Base-by-base conservation (phyloP, 1,140 invertebrate species). In the Drosophila ercepeae region DNA sequence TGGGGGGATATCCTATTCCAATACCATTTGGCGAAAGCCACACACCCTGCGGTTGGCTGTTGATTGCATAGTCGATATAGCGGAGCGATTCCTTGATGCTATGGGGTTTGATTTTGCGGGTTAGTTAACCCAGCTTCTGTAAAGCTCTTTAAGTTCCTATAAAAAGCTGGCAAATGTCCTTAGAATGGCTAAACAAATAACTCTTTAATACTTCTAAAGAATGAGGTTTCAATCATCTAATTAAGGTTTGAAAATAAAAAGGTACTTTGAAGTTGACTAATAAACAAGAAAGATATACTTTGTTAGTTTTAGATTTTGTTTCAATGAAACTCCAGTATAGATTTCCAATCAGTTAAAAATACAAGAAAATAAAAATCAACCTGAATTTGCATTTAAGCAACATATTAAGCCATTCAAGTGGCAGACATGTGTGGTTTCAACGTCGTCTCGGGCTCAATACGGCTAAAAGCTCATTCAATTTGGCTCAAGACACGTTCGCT, bases 391-490 rank as follows among this genome's bases (percentile, higher is more conserved):
- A 69, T 69, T 69, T 69, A 41, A 45, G 63, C 48, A n/a, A 34
- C 3, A 16, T 52, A 68, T 68, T 67, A 53, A 53, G 48, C 61
- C 48, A 68, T 68, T 67, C 61, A 36, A 51, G 46, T 44, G 64
- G 48, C 64, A 68, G 48, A 68, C 64, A 67, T 67, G 48, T 67
- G 64, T 39, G 64, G 64, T 67, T 53, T 67, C 23, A 9, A 8
- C 39, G 14, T 57, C 49, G 25, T 48, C 25, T 45, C 48, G 52
- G 34, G 60, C 60, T 71, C 77, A 88, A 88, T 86, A 82, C 78
- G 75, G 74, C 86, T 75, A 82, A 82, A 75, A 88, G 69, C 82
- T 88, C 83, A 86, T 88, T 78, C 82, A 86, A 88, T 86, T 86
- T 78, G 49, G 77, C 46, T 54, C 60, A 63, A 82, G 60, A 74